Conservation (phyloP, 2,113 vertebrate species). For the Melanerpes aurifrons region DNA sequence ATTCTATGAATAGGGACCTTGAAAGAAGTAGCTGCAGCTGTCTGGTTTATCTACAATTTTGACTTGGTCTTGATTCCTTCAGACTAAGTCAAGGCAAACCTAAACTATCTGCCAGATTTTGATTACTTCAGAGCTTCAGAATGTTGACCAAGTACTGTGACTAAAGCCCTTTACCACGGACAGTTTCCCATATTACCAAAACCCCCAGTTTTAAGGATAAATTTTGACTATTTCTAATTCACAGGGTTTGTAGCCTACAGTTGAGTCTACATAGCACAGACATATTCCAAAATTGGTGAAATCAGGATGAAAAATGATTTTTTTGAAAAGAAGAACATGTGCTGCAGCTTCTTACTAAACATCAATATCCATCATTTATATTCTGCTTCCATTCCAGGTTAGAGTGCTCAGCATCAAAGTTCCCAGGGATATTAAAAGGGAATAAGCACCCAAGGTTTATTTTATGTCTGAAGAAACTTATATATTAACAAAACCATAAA, state of each 20-base stretch:
- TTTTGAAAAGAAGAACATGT: background rate
- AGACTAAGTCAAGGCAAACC: background rate
- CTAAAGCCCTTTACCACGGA: background rate
- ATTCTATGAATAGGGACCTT: background rate
- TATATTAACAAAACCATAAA: background rate
- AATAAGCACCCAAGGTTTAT: too few species aligned
- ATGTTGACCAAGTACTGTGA: background rate
- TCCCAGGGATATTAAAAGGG: too few species aligned
- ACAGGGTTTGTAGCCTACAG: background rate
- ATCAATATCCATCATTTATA: background rate
- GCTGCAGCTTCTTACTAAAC: background rate
- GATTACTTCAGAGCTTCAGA: background rate
- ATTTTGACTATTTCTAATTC: background rate
- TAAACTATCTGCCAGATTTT: background rate
- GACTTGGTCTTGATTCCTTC: background rate
- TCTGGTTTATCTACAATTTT: background rate
- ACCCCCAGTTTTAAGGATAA: background rate
- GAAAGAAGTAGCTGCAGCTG: background rate
- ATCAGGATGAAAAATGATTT: background rate
- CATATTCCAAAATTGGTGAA: background rate
- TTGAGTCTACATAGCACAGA: rapidly evolving
- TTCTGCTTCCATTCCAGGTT: background rate
- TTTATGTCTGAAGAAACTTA: background rate
- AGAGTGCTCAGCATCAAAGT: background rate
- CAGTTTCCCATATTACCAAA: background rate